Percentiles rank a stretch among this genome's conserved stretches.
Conservation (phyloP, 23 tunicate genomes). For the Halocynthia aurantium region DNA sequence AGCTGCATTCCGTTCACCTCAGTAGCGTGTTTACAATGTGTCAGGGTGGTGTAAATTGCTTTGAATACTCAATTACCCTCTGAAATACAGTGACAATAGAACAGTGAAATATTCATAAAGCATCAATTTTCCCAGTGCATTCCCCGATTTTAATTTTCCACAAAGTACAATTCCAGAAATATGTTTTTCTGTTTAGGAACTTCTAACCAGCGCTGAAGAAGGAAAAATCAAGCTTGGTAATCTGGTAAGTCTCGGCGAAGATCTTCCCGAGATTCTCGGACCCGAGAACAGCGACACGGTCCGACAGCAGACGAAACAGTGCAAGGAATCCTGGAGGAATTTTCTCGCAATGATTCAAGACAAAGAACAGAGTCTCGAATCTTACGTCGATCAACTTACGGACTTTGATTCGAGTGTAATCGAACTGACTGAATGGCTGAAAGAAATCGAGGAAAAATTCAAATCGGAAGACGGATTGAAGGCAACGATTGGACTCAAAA, state of each 20-base stretch:
- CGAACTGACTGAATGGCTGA: slow-evolving; percentile 76
- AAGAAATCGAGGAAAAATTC: slow-evolving; percentile 42
- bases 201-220: slow-evolving; percentile 35
- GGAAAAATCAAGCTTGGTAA: slow-evolving; percentile 51
- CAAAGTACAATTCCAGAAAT: too few species aligned
- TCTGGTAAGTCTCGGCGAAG: slow-evolving; percentile 51
- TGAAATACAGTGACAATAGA: too few species aligned
- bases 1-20: too few species aligned
- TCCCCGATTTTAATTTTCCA: too few species aligned
- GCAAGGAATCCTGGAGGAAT: slow-evolving; percentile 65
- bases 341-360: slow-evolving; percentile 52
- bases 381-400: slow-evolving; percentile 68
- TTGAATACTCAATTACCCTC: too few species aligned
- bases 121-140: too few species aligned
- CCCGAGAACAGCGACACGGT: slow-evolving; percentile 29
- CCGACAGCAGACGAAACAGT: slow-evolving; percentile 62
- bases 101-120: too few species aligned
- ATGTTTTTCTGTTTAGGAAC: slow-evolving; percentile 27
- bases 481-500: slow-evolving; percentile 83
- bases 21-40: too few species aligned
- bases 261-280: slow-evolving; percentile 41
- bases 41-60: too few species aligned
- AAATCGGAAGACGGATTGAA: slow-evolving; percentile 66
- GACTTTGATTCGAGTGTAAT: slow-evolving; percentile 58
- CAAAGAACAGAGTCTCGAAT: slow-evolving; percentile 66